Percentiles rank a stretch among this genome's conserved stretches.
Conservation (phyloP, 2,113 vertebrate genomes). For the Sinocyclocheilus maitianheensis region DNA sequence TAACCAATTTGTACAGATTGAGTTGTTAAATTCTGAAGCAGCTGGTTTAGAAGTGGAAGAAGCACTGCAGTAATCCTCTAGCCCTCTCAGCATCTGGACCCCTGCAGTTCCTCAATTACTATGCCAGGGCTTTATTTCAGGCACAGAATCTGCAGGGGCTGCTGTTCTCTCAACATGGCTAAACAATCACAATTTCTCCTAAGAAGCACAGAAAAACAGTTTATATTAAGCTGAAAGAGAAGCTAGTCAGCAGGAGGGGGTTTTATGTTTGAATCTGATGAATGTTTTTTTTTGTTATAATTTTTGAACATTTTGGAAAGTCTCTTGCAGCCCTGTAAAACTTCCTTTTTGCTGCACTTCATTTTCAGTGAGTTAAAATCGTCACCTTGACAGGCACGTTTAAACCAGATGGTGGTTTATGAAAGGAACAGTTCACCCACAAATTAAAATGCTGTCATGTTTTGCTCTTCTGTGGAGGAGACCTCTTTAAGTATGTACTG, state of each 20-base stretch:
- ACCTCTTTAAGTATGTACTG: not conserved
- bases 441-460: not conserved
- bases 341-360: not conserved
- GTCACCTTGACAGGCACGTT: not conserved
- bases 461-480: not conserved
- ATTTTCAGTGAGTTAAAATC: not conserved
- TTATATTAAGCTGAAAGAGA: conserved; percentile 9
- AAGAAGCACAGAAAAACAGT: conserved; percentile 3
- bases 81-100: conserved; percentile 26
- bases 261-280: conserved; percentile 1
- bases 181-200: conserved; percentile 21
- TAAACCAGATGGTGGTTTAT: not conserved
- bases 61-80: conserved; percentile 31
- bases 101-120: conserved; percentile 36
- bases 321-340: not conserved
- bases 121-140: conserved; percentile 34
- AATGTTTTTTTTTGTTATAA: not conserved
- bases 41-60: conserved; percentile 36
- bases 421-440: not conserved
- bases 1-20: conserved; percentile 8
- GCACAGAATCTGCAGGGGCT: conserved; percentile 15
- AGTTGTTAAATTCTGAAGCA: conserved; percentile 29
- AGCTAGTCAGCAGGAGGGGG: not conserved
- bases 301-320: not conserved
- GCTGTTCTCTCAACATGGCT: conserved; percentile 16